A percentile compares a stretch with the other conserved stretches of the same genome.
Conservation (phyloP, 2,797 vertebrate genomes). For the Coracias cyanogaster region DNA sequence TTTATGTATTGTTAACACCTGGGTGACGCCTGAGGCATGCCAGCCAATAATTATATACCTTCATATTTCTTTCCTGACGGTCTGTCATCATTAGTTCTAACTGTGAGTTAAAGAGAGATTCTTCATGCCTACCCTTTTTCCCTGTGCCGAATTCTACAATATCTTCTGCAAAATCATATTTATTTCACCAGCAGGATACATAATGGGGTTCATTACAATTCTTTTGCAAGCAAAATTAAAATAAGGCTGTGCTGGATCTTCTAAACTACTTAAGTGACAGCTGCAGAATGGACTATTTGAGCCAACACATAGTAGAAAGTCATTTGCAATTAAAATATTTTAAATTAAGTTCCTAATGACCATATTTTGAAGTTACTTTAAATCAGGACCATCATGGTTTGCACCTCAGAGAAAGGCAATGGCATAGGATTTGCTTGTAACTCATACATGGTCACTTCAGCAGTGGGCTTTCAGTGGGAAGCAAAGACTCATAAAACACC, state of each 20-base stretch:
- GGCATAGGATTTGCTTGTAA: background rate
- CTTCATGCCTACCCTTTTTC: background rate
- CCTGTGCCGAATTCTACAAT: background rate
- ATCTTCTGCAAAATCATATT: background rate
- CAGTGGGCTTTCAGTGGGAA: background rate
- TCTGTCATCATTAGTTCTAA: slow-evolving; percentile 85
- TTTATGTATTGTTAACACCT: slow-evolving; percentile 87
- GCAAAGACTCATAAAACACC: background rate
- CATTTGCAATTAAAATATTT: background rate
- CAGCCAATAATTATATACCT: slow-evolving; percentile 86
- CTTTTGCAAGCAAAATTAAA: background rate
- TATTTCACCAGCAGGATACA: background rate
- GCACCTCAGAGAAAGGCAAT: background rate
- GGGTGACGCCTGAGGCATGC: slow-evolving; percentile 86
- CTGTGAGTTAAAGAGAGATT: slow-evolving; percentile 53
- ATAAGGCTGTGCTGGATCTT: background rate
- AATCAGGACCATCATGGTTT: background rate
- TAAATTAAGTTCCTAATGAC: background rate
- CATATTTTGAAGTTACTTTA: background rate
- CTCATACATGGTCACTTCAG: background rate
- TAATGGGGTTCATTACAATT: background rate
- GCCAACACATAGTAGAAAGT: background rate
- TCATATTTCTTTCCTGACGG: slow-evolving; percentile 85
- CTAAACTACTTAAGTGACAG: background rate
- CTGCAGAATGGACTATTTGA: background rate